These are phyloP conservation scores for Eupithecia subumbrata DNA, from an alignment of 2,888 invertebrate species.

Conservation along the genomic window DNA sequence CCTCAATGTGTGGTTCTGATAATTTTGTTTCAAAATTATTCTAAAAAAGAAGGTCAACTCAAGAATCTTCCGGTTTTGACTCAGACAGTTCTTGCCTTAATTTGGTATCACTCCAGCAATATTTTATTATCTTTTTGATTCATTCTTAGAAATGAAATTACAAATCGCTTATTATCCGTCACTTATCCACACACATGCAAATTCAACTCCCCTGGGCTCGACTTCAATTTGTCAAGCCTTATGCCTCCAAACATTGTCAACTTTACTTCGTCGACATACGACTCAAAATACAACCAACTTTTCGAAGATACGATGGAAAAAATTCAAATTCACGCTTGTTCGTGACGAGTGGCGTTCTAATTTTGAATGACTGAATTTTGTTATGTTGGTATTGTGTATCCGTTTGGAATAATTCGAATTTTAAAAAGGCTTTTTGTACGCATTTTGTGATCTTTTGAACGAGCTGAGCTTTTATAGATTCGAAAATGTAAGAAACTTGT, in stretches of 20 bases:
- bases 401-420: conserved; percentile 22
- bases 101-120: neutral
- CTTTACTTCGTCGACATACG: neutral
- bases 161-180: conserved; percentile 21
- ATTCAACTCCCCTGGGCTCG: conserved; percentile 63
- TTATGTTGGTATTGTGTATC: conserved; percentile 12
- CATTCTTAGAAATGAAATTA: neutral
- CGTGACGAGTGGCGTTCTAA: conserved; percentile 38
- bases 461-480: neutral
- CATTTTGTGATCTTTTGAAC: neutral
- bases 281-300: neutral
- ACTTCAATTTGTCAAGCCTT: conserved; percentile 75
- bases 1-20: no score
- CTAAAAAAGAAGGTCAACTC: neutral
- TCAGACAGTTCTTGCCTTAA: neutral
- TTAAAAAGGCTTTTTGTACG: neutral
- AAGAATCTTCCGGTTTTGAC: neutral
- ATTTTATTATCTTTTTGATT: neutral
- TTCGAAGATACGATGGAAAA: conserved; percentile 19
- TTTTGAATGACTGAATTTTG: conserved; percentile 36
- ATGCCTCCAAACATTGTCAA: conserved; percentile 9
- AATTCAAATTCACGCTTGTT: conserved; percentile 32
- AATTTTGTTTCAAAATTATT: neutral
- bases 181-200: conserved; percentile 62
- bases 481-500: neutral